Evolutionary conservation across 2,797 vertebrate species (phyloP), one percentile per base, ranked within the genome.

Genomic region (Mormyrops attenuatus): DNA sequence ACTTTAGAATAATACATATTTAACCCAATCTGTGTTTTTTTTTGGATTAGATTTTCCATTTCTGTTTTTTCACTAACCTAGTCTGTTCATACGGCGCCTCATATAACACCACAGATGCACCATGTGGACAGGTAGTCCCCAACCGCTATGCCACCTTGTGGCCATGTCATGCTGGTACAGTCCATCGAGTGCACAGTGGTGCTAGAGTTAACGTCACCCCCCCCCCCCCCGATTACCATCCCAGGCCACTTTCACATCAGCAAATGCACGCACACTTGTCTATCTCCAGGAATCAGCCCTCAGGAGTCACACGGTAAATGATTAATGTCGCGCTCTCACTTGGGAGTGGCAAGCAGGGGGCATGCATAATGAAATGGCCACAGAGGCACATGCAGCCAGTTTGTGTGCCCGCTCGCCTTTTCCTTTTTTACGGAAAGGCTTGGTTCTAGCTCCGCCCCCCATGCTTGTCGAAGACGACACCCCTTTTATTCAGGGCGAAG

Each of bases 261-360:
- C 6, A 8, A 41, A 88, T 15, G 85, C 80, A 77, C 60, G 57
- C 57, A 53, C 26, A 80, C 17, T 8, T 11, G 80, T 6, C 20
- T 47, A 17, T 77, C 69, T 38, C 69, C 69, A 34, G 30, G 22
- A 13, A 50, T 57, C 88, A 88, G 47, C 44, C 34, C 49, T 38
- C 63, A 15, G 50, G 44, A 87, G 89, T 52, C 26, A 49, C 84
- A 88, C 87, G 11, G 89, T 89, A 26, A 90, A 90, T 89, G n/a
- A 90, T 87, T 89, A 77, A 85, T 91, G 53, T 7, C 17, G 3
- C 34, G n/a, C 44, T 26, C 57, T 85, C 57, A 85, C 80, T 53
- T 22, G 30, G 63, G 34, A 82, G 22, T 0, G 38, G 34, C 17
- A 11, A 73, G 55, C 77, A 90, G 49, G 88, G 92, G 91, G 89